Percentiles rank a stretch among this genome's conserved stretches.
Conservation (phyloP, 2,888 invertebrate species). For the Tortrix viridana region DNA sequence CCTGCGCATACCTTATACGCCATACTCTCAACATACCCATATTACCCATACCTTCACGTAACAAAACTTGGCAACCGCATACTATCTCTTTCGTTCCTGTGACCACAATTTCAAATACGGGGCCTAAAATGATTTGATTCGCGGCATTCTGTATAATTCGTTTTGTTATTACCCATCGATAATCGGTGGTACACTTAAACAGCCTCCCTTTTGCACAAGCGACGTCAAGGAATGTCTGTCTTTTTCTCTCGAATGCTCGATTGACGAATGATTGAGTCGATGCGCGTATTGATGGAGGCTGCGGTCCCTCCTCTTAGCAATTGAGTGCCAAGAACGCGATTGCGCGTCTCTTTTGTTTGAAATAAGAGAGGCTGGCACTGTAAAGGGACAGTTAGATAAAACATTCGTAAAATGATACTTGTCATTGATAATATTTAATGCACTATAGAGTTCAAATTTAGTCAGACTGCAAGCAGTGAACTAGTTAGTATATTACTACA, state of each 20-base stretch:
- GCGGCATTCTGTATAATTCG: constrained; percentile 62
- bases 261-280: constrained; percentile 77
- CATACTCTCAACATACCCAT: constrained; percentile 55
- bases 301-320: constrained; percentile 57
- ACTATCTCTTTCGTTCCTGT: constrained; percentile 63
- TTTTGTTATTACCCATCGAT: constrained; percentile 67
- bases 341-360: too few relatives aligned
- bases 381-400: constrained; percentile 44
- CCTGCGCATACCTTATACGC: constrained; percentile 59
- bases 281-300: constrained; percentile 65
- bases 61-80: constrained; percentile 53
- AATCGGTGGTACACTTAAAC: constrained; percentile 46
- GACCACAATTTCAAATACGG: constrained; percentile 46
- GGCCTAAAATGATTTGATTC: constrained; percentile 56
- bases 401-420: too few relatives aligned
- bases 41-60: constrained; percentile 39
- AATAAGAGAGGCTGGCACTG: constrained; percentile 45
- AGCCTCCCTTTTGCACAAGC: constrained; percentile 59
- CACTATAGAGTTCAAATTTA: background rate
- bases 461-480: background rate
- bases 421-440: background rate
- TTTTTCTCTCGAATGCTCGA: constrained; percentile 65
- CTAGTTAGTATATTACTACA: constrained; percentile 6
- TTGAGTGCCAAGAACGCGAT: too few relatives aligned
- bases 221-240: constrained; percentile 59